These are phyloP conservation scores for Amyelois transitella DNA, from an alignment of 1,140 invertebrate genomes.

Conservation along the genomic window DNA sequence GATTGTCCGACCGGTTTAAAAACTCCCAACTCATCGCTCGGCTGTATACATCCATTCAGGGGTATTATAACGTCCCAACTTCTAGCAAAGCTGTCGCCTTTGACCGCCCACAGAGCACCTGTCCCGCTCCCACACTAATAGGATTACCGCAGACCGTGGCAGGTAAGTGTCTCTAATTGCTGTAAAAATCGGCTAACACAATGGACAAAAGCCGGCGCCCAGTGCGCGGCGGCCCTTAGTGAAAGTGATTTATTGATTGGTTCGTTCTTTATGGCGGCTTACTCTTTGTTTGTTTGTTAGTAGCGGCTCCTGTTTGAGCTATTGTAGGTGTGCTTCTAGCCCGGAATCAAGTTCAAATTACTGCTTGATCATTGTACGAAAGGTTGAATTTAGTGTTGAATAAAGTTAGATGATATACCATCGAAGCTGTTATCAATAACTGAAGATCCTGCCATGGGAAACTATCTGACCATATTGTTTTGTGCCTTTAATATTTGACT, in stretches of 20 bases:
- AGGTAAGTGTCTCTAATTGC: constrained; percentile 72
- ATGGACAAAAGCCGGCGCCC: constrained; percentile 58
- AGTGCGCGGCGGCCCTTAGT: constrained; percentile 32
- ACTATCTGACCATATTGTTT: no score
- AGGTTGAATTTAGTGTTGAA: background rate
- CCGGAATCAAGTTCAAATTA: background rate
- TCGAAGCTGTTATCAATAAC: no score
- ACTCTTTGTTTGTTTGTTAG: constrained; percentile 58
- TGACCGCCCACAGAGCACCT: constrained; percentile 42
- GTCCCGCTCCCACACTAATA: constrained; percentile 46
- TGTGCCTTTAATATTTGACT: no score
- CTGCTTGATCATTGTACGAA: background rate
- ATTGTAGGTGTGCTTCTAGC: background rate
- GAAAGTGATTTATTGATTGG: constrained; percentile 70
- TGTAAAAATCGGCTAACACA: constrained; percentile 65
- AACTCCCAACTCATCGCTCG: constrained; percentile 18
- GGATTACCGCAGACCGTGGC: constrained; percentile 54
- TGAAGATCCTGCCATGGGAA: no score
- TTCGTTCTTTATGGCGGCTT: constrained; percentile 47
- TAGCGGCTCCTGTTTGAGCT: constrained; percentile 37
- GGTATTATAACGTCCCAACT: background rate
- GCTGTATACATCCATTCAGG: constrained; percentile 14
- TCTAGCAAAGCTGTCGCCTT: constrained; percentile 7
- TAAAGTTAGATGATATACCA: no score
- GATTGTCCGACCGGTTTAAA: constrained; percentile 12